Evolutionary conservation across 2,113 vertebrate species (phyloP).

Genomic region (Ceyx cyanopectus): DNA sequence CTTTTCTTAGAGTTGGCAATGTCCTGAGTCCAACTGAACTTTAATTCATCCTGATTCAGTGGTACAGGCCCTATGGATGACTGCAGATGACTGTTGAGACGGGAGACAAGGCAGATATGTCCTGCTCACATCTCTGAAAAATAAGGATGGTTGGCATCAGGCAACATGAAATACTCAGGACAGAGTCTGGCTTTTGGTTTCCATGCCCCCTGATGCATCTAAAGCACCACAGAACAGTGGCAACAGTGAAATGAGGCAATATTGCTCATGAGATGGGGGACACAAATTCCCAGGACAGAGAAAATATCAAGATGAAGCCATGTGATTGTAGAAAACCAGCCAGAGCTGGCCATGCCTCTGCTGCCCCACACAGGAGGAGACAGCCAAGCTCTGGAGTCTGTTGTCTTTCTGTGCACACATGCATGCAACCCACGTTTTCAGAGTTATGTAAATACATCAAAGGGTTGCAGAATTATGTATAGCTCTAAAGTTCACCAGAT

Average conservation of each 20-base stretch:
- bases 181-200: not conserved
- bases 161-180: not conserved
- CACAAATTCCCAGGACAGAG: not conserved
- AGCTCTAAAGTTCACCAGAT: constrained; percentile 21
- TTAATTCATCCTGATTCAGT: not conserved
- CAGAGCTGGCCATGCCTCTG: not conserved
- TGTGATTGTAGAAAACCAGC: not conserved
- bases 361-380: not conserved
- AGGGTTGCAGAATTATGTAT: not conserved
- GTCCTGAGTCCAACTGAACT: not conserved
- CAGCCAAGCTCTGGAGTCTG: not conserved
- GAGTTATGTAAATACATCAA: constrained; percentile 21
- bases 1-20: not conserved
- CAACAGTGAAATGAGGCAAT: not conserved
- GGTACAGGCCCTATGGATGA: no score
- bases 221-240: not conserved
- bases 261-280: not conserved
- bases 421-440: not conserved
- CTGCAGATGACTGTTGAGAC: not conserved
- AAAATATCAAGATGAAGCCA: not conserved
- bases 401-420: not conserved
- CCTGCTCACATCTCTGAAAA: not conserved
- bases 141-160: not conserved
- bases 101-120: not conserved
- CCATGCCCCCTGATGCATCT: not conserved